Evolutionary conservation across 2,888 invertebrate species (phyloP).

Genomic region (Tribolium freemani): DNA sequence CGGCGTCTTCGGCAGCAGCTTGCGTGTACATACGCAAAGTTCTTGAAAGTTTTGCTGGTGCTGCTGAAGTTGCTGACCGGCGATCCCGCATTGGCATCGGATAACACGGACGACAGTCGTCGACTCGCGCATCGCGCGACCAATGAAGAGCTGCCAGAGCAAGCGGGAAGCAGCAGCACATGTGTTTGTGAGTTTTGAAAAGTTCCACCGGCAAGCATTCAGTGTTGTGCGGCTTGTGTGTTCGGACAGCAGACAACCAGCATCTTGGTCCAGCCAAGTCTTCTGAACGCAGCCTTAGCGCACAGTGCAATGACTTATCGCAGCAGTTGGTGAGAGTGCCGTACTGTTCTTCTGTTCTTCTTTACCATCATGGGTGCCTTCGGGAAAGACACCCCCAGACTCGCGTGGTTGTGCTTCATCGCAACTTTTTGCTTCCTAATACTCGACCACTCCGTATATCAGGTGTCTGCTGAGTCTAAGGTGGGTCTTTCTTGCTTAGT

Average conservation of each 20-base stretch:
- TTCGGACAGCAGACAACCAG: conserved; percentile 40
- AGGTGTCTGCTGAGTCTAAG: conserved; percentile 52
- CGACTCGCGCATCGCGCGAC: conserved; percentile 28
- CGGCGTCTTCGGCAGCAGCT: background rate
- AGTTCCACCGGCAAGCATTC: conserved; percentile 43
- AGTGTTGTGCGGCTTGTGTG: conserved; percentile 46
- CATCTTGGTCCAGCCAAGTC: conserved; percentile 38
- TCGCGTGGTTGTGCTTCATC: conserved; percentile 50
- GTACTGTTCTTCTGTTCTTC: background rate
- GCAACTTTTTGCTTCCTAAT: conserved; percentile 46
- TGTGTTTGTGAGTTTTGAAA: conserved; percentile 43
- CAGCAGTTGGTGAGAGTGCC: conserved; percentile 39
- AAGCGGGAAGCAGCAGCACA: conserved; percentile 42
- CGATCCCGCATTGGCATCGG: background rate
- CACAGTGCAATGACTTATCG: conserved; percentile 44
- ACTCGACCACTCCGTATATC: conserved; percentile 45
- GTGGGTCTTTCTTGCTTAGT: conserved; percentile 38
- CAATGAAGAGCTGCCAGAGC: conserved; percentile 33
- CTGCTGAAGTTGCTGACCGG: background rate
- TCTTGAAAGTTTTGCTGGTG: background rate
- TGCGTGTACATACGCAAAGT: background rate
- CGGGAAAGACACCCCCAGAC: conserved; percentile 49
- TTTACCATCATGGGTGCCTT: conserved; percentile 48
- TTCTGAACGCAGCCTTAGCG: conserved; percentile 11
- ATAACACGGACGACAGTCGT: background rate